Percentiles rank a stretch among this genome's conserved stretches.
Conservation (phyloP, 2,797 vertebrate species). For the Halcyon chelicuti region DNA sequence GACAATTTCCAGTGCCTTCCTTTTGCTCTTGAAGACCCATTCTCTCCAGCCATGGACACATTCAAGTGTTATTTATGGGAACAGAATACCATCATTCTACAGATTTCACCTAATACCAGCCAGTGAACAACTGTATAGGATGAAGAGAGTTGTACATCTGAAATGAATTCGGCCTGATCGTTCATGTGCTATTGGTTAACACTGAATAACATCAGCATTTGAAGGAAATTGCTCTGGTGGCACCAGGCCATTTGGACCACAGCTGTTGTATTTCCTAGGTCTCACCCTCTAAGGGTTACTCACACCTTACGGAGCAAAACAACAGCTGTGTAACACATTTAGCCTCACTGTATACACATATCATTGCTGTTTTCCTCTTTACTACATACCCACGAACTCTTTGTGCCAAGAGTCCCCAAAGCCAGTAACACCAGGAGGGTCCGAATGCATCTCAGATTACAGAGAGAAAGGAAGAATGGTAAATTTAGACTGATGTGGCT, state of each 20-base stretch:
- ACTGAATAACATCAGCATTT: conserved; percentile 17
- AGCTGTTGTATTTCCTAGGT: conserved; percentile 32
- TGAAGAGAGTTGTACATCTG: conserved; percentile 33
- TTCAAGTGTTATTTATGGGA: neutral
- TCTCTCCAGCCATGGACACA: neutral
- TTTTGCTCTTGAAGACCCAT: neutral
- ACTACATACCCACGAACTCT: neutral
- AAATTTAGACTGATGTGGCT: neutral
- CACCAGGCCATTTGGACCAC: conserved; percentile 7
- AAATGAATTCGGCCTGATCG: conserved; percentile 30
- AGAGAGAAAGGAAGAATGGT: neutral
- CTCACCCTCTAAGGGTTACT: conserved; percentile 27
- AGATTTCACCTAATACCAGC: neutral
- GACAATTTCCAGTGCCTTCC: neutral
- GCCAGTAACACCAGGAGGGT: neutral
- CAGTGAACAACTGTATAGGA: neutral
- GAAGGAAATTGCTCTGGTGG: conserved; percentile 40
- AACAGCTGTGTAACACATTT: conserved; percentile 54
- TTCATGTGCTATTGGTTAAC: conserved; percentile 52
- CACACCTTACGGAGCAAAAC: conserved; percentile 12
- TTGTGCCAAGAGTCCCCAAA: neutral
- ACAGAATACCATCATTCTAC: neutral
- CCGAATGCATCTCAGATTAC: neutral
- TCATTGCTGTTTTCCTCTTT: conserved; percentile 4
- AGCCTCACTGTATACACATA: neutral